Evolutionary conservation across 2,797 vertebrate genomes (phyloP).

Genomic region (Varecia variegata): DNA sequence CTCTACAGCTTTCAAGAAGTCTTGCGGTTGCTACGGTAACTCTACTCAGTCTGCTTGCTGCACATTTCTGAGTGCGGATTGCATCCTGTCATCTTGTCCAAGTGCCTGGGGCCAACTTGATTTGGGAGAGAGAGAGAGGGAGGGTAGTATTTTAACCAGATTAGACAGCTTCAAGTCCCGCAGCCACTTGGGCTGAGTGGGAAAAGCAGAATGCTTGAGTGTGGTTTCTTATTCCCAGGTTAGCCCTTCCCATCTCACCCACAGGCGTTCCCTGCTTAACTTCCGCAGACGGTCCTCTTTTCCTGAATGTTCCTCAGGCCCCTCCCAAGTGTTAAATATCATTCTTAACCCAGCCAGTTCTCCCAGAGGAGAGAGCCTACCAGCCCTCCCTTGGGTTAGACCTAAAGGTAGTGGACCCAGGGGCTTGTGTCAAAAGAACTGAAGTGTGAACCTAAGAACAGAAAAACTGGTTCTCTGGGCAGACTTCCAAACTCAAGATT

Average conservation of each 20-base stretch:
- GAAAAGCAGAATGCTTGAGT: background rate
- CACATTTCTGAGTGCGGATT: background rate
- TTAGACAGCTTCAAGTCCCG: background rate
- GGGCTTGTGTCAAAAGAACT: background rate
- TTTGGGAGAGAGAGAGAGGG: background rate
- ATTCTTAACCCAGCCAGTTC: background rate
- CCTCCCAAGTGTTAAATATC: background rate
- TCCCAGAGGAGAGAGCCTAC: background rate
- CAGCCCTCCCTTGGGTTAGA: background rate
- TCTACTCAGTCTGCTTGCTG: background rate
- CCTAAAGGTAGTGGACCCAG: background rate
- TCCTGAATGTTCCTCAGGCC: background rate
- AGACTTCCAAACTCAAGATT: background rate
- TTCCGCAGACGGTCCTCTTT: background rate
- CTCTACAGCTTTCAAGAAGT: background rate
- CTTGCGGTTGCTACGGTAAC: slow-evolving; percentile 57
- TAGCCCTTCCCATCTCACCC: background rate
- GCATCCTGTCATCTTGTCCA: slow-evolving; percentile 21
- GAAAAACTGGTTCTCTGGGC: background rate
- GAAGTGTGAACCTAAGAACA: background rate
- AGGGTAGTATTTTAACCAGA: background rate
- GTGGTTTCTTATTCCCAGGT: background rate
- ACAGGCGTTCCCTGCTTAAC: background rate
- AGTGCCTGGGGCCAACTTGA: background rate
- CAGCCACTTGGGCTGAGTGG: background rate